Percentiles rank a stretch among this genome's conserved stretches.
Evolutionary conservation across 2,113 vertebrate species (phyloP).

Genomic region (Pyxicephalus adspersus): DNA sequence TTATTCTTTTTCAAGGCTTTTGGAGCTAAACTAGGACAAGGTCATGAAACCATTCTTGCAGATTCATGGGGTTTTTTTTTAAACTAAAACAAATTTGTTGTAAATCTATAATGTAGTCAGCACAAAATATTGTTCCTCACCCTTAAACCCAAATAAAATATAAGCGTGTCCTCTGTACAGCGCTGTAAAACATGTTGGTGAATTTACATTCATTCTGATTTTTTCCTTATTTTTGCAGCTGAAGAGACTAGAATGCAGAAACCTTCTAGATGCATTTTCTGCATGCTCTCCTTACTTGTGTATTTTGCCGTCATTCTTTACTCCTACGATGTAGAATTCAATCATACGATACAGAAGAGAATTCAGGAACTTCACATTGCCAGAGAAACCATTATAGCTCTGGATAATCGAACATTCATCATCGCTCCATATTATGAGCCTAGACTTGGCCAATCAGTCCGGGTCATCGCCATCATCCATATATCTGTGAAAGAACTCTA

Average conservation of each 20-base stretch:
- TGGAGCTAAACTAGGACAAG: no score
- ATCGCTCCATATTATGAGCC: constrained; percentile 73
- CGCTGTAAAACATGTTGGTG: no score
- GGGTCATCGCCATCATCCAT: constrained; percentile 73
- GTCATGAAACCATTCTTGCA: no score
- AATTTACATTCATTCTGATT: no score
- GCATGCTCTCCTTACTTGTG: not conserved
- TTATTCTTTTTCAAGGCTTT: no score
- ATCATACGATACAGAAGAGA: not conserved
- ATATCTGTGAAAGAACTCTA: constrained; percentile 66
- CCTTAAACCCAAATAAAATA: no score
- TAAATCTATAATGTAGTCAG: no score
- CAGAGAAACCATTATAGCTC: constrained; percentile 63
- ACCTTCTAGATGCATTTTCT: not conserved
- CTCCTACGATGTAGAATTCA: not conserved
- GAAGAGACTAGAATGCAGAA: not conserved
- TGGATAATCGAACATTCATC: constrained; percentile 71
- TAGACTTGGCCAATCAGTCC: constrained; percentile 63
- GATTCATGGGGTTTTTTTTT: no score
- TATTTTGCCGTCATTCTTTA: not conserved
- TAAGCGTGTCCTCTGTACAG: no score
- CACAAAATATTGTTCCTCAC: no score
- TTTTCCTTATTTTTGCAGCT: not conserved
- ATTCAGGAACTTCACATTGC: not conserved
- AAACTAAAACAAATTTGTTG: no score